Percentiles rank a stretch among this genome's conserved stretches.
Conservation (phyloP, 2,797 vertebrate species). For the Poecilia gillii region DNA sequence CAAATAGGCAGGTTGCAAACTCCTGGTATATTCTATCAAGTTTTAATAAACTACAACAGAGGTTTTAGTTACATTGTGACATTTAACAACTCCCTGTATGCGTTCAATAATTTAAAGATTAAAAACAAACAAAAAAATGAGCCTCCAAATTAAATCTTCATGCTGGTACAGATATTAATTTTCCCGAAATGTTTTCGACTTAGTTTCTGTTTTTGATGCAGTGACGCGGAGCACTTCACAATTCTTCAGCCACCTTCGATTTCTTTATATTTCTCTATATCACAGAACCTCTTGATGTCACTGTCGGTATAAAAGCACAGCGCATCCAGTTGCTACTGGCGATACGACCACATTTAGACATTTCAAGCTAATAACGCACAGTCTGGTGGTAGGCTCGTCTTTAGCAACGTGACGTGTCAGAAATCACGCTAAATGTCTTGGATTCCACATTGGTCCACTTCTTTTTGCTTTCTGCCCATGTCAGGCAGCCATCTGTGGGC, state of each 20-base stretch:
- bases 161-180: not conserved
- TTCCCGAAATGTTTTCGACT: not conserved
- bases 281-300: not conserved
- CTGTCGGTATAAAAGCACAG: not conserved
- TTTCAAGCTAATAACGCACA: not conserved
- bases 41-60: not conserved
- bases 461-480: slow-evolving; percentile 27
- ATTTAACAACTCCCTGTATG: not conserved
- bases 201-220: slow-evolving; percentile 3
- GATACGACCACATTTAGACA: not conserved
- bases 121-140: not conserved
- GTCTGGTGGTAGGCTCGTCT: not conserved
- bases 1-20: too few species aligned
- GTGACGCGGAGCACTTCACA: not conserved
- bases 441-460: slow-evolving; percentile 17
- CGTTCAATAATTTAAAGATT: not conserved
- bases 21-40: not conserved
- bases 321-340: not conserved
- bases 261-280: not conserved
- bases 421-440: not conserved
- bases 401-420: not conserved
- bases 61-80: not conserved
- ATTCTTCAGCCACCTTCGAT: not conserved
- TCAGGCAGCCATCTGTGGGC: slow-evolving; percentile 8
- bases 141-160: not conserved